Percentiles rank a stretch among this genome's conserved stretches.
Conservation (phyloP, 2,797 vertebrate genomes). For the Oophaga sylvatica region DNA sequence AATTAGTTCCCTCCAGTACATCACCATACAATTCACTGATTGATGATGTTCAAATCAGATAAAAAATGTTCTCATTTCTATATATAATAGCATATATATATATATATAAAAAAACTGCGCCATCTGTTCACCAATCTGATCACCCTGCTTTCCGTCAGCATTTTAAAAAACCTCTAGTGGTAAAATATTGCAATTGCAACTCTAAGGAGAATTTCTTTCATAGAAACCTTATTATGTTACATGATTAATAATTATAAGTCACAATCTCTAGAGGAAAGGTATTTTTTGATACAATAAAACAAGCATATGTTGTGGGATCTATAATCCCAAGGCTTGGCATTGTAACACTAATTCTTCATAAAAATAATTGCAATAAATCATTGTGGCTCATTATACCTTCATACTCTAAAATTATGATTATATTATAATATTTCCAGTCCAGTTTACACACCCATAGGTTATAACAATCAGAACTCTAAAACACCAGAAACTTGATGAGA, state of each 20-base stretch:
- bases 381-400: not conserved
- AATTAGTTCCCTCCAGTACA: not conserved
- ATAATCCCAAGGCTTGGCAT: conserved; percentile 19
- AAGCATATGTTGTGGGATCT: conserved; percentile 31
- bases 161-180: not conserved
- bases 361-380: not conserved
- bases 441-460: conserved; percentile 15
- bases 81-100: not conserved
- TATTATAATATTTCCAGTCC: conserved; percentile 10
- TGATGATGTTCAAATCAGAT: not conserved
- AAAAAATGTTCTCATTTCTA: not conserved
- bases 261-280: not conserved
- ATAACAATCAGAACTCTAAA: conserved; percentile 33
- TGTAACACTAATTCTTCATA: not conserved
- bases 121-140: conserved; percentile 3
- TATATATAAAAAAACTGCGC: not conserved
- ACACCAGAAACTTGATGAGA: conserved; percentile 54
- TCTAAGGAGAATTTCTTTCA: not conserved
- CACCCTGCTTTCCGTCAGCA: not conserved
- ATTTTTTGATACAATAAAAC: conserved; percentile 6
- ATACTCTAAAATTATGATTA: conserved; percentile 14
- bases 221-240: not conserved
- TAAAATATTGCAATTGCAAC: not conserved
- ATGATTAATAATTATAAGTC: conserved; percentile 18
- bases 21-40: not conserved